Percentiles rank a stretch among this genome's conserved stretches.
Evolutionary conservation across 2,113 vertebrate species (phyloP).

Genomic region (Xenopus borealis): DNA sequence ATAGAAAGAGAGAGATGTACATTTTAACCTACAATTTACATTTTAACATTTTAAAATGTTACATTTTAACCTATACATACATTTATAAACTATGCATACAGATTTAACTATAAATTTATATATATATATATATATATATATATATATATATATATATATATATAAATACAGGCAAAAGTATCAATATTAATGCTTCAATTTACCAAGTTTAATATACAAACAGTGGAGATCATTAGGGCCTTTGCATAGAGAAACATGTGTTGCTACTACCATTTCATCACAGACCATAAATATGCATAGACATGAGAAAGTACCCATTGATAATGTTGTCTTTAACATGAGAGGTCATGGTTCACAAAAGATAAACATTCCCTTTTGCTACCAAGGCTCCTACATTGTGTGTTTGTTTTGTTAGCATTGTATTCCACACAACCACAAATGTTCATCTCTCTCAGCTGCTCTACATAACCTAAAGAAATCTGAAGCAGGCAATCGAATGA

Average conservation of each 20-base stretch:
- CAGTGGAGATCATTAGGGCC: background rate
- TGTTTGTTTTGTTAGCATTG: background rate
- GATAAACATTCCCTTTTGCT: background rate
- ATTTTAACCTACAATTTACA: too few species aligned
- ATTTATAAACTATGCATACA: too few species aligned
- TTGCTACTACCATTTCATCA: background rate
- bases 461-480: background rate
- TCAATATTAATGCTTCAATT: too few species aligned
- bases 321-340: slow-evolving; percentile 7
- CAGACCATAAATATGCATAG: background rate
- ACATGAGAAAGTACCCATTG: background rate
- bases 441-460: background rate
- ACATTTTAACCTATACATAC: too few species aligned
- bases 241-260: background rate
- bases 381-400: background rate
- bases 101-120: too few species aligned
- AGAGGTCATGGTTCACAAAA: background rate
- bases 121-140: too few species aligned
- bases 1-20: too few species aligned
- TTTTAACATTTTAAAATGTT: too few species aligned
- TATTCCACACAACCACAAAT: background rate
- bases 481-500: background rate
- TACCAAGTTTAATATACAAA: too few species aligned
- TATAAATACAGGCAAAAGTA: too few species aligned
- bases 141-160: too few species aligned